Conservation (phyloP, 2,113 vertebrate species). For the Pygoscelis antarcticus region DNA sequence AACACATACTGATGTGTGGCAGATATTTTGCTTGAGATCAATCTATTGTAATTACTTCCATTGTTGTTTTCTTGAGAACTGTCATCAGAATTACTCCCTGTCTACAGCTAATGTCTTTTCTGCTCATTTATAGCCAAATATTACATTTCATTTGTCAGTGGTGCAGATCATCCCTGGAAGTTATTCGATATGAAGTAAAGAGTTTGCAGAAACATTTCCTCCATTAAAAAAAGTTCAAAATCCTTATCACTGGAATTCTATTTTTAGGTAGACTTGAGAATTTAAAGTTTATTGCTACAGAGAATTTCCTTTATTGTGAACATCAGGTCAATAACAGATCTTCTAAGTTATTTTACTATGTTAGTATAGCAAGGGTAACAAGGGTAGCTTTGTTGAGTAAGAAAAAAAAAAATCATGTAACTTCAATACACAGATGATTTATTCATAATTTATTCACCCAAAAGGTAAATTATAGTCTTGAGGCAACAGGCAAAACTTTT, state of each 20-base stretch:
- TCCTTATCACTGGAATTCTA: neutral
- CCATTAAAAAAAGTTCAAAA: neutral
- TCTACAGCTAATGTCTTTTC: neutral
- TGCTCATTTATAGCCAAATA: neutral
- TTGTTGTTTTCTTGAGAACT: neutral
- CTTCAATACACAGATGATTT: neutral
- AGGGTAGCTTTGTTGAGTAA: neutral
- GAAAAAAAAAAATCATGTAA: neutral
- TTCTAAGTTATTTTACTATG: neutral
- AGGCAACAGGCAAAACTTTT: neutral
- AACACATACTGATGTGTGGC: neutral
- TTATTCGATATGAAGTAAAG: neutral
- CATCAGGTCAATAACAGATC: neutral
- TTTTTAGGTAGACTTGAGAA: neutral
- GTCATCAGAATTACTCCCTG: neutral
- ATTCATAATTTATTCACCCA: neutral
- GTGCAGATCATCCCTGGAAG: neutral
- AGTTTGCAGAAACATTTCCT: neutral
- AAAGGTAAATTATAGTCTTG: neutral
- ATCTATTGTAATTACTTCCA: neutral
- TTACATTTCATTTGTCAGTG: neutral
- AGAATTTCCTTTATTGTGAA: neutral
- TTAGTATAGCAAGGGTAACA: neutral
- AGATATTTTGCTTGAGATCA: neutral
- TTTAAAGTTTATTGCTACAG: neutral